Conservation (phyloP, 2,888 invertebrate genomes). For the Rhogogaster chlorosoma region DNA sequence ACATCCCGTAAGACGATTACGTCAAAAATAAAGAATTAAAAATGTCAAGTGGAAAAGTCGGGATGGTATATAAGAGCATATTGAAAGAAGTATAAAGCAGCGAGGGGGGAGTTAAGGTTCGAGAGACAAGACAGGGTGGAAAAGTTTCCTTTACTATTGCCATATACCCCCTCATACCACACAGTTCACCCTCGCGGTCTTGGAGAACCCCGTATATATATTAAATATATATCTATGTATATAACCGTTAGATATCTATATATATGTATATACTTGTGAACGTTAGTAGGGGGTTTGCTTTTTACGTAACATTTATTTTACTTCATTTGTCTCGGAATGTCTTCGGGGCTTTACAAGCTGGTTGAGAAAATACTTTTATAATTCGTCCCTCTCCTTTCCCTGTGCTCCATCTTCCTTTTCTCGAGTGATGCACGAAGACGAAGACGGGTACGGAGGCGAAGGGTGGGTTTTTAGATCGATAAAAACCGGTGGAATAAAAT, state of each 20-base stretch:
- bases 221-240: neutral
- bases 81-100: conserved; percentile 67
- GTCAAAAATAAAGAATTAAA: conserved; percentile 69
- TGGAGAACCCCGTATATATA: neutral
- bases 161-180: conserved; percentile 50
- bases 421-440: neutral
- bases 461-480: conserved; percentile 21
- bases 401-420: conserved; percentile 18
- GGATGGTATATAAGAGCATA: conserved; percentile 63
- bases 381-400: conserved; percentile 57
- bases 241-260: neutral
- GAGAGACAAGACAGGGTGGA: conserved; percentile 62
- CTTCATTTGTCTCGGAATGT: conserved; percentile 67
- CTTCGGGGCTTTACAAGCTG: conserved; percentile 66
- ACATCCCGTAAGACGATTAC: conserved; percentile 70
- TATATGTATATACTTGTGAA: neutral
- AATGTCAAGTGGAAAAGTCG: conserved; percentile 72
- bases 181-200: conserved; percentile 48
- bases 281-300: conserved; percentile 56
- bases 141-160: conserved; percentile 26
- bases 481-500: conserved; percentile 36
- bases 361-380: conserved; percentile 68
- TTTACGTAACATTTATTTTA: conserved; percentile 68
- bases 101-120: conserved; percentile 54
- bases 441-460: neutral